These are phyloP conservation scores for Euzetes globulus DNA, from an alignment of 2,888 invertebrate species.

Conservation along the genomic window DNA sequence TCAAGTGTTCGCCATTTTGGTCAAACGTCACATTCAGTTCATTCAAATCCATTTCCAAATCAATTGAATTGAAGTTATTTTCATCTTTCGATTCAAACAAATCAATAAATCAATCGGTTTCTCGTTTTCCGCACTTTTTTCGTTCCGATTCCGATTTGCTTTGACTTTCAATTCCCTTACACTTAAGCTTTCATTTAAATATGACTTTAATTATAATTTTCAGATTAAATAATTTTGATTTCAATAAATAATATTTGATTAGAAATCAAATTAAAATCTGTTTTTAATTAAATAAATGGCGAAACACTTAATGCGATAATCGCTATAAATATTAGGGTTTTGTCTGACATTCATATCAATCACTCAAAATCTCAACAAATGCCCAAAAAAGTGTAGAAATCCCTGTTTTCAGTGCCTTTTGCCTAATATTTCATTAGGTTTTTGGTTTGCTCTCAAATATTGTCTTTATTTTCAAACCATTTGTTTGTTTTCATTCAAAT, in stretches of 20 bases:
- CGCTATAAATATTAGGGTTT: not conserved
- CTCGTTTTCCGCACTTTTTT: not conserved
- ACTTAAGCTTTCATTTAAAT: not conserved
- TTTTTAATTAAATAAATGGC: not conserved
- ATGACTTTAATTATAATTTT: not conserved
- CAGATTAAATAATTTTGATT: not conserved
- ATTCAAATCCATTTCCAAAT: conserved; percentile 16
- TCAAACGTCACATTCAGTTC: not conserved
- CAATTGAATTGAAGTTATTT: conserved; percentile 3
- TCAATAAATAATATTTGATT: not conserved
- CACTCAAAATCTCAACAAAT: no score
- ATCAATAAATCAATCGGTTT: not conserved
- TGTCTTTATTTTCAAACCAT: no score
- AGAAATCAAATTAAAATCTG: no score
- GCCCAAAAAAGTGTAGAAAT: not conserved
- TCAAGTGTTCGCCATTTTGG: not conserved
- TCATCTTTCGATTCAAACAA: not conserved
- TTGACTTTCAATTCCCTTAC: not conserved
- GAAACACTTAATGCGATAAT: conserved; percentile 6
- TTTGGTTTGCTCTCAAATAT: no score
- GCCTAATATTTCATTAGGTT: no score
- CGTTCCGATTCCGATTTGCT: not conserved
- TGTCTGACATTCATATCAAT: not conserved
- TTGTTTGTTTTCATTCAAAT: no score
- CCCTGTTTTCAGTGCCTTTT: not conserved